Percentiles rank a stretch among this genome's conserved stretches.
These are phyloP conservation scores for Andrena haemorrhoa DNA, from an alignment of 2,888 invertebrate genomes.

Conservation along the genomic window DNA sequence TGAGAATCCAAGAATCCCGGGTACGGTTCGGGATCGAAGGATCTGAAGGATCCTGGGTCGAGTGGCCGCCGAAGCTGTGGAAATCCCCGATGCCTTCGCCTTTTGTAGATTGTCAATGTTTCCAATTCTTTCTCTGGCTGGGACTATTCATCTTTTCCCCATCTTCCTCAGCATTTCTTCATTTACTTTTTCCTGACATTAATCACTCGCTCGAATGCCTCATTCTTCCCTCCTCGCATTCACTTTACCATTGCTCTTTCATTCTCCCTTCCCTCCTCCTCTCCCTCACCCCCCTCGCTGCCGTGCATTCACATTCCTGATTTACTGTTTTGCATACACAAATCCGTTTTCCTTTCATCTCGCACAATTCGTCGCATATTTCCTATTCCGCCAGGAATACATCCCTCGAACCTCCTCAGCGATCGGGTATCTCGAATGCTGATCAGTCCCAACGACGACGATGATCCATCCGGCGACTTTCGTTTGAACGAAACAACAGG, in stretches of 20 bases:
- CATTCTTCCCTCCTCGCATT: background rate
- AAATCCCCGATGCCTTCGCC: too few relatives aligned
- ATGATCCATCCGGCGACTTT: background rate
- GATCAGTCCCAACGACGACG: background rate
- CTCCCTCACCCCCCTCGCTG: background rate
- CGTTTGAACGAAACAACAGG: background rate
- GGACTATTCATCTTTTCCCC: background rate
- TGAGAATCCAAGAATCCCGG: too few relatives aligned
- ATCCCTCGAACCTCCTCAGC: background rate
- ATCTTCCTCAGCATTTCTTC: background rate
- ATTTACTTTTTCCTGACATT: background rate
- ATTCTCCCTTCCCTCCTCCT: background rate
- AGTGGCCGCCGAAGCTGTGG: too few relatives aligned
- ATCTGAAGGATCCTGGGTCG: too few relatives aligned
- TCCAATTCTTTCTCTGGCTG: background rate
- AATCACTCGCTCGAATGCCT: background rate
- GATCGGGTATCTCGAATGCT: conserved; percentile 10
- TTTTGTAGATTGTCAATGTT: too few relatives aligned
- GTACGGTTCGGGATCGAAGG: too few relatives aligned
- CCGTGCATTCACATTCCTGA: background rate
- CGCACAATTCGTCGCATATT: background rate
- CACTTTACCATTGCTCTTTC: background rate
- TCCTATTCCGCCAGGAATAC: background rate
- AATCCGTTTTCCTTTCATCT: conserved; percentile 1
- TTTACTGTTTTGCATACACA: background rate